These are phyloP conservation scores for Adoxophyes honmai DNA, from an alignment of 1,140 invertebrate species.

Conservation along the genomic window DNA sequence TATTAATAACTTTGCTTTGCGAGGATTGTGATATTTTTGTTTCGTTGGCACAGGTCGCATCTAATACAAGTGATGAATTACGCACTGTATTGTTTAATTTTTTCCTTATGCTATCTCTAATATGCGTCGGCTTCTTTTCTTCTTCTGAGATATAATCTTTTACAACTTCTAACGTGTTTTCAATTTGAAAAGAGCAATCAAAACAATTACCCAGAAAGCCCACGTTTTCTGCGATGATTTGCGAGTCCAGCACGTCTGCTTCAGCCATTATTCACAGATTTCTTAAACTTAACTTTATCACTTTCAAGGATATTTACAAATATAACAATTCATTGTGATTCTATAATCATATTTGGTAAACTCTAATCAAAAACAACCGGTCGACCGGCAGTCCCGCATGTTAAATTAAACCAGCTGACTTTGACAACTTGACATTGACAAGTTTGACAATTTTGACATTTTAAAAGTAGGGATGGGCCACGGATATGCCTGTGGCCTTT, in stretches of 20 bases:
- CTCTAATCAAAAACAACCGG: constrained; percentile 8
- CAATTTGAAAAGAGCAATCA: constrained; percentile 53
- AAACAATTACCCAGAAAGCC: constrained; percentile 61
- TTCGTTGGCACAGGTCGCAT: constrained; percentile 21
- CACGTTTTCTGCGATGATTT: constrained; percentile 55
- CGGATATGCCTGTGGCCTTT: too few relatives aligned
- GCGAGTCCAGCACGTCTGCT: constrained; percentile 45
- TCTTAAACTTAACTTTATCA: too few relatives aligned
- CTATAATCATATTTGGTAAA: too few relatives aligned
- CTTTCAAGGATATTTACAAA: background rate
- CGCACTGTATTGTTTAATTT: constrained; percentile 20
- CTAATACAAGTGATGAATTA: constrained; percentile 21
- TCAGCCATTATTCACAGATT: background rate
- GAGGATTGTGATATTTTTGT: background rate
- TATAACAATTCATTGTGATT: constrained; percentile 16
- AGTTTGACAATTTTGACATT: too few relatives aligned
- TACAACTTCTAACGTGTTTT: constrained; percentile 48
- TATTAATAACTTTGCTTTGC: constrained; percentile 30
- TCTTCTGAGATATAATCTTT: constrained; percentile 46
- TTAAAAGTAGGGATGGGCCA: too few relatives aligned
- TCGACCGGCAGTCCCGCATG: background rate
- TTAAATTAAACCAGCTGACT: background rate
- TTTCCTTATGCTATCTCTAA: constrained; percentile 8
- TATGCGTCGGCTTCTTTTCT: constrained; percentile 15
- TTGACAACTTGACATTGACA: background rate